Percentiles rank a stretch among this genome's conserved stretches.
Conservation (phyloP, 2,797 vertebrate genomes). For the Steatocranus sp. region DNA sequence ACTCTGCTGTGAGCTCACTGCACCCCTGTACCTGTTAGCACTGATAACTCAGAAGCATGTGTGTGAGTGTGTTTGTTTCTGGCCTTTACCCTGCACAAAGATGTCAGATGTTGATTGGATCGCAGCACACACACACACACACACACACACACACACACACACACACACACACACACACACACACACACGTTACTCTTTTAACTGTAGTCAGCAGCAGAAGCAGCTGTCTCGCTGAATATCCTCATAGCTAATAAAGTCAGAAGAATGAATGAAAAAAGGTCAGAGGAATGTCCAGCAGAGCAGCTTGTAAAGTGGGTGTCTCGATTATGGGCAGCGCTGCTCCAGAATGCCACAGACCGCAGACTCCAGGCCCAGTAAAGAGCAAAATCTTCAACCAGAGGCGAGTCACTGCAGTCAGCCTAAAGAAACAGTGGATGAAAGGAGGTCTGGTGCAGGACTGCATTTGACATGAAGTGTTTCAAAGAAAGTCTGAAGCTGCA, state of each 20-base stretch:
- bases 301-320: constrained; percentile 32
- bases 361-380: constrained; percentile 42
- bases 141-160: too few species aligned
- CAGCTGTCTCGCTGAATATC: constrained; percentile 19
- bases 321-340: constrained; percentile 23
- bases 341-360: constrained; percentile 51
- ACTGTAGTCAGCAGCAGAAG: neutral
- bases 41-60: constrained; percentile 4
- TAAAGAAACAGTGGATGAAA: constrained; percentile 23
- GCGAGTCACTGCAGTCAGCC: constrained; percentile 31
- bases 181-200: neutral
- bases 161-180: neutral
- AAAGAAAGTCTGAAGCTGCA: neutral
- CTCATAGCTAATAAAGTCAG: neutral
- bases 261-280: constrained; percentile 10
- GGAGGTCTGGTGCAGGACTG: constrained; percentile 8
- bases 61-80: constrained; percentile 27
- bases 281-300: neutral
- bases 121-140: too few species aligned
- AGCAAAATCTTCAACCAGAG: constrained; percentile 24
- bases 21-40: constrained; percentile 45
- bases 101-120: constrained; percentile 20
- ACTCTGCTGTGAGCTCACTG: constrained; percentile 22
- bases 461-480: constrained; percentile 13
- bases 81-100: constrained; percentile 21